Evolutionary conservation across 2,113 vertebrate species (phyloP).

Genomic region (Setophaga kirtlandii): DNA sequence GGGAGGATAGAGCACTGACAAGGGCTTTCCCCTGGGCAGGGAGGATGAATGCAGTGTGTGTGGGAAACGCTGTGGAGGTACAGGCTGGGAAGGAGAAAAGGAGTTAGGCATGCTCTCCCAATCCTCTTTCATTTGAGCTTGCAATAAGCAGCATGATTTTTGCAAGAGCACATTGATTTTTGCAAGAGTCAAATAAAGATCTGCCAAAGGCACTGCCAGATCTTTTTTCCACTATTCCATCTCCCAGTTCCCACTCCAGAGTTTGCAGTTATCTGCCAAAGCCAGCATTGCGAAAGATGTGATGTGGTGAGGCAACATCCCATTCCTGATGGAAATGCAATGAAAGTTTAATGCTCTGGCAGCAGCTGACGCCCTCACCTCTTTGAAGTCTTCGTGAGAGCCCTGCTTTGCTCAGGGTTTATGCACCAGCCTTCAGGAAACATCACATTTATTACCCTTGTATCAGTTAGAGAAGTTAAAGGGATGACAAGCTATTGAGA

Average conservation of each 20-base stretch:
- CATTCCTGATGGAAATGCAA: background rate
- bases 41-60: background rate
- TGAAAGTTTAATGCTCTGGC: slow-evolving; percentile 38
- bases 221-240: background rate
- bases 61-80: background rate
- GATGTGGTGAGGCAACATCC: background rate
- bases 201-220: background rate
- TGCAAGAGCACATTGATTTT: background rate
- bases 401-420: background rate
- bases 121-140: background rate
- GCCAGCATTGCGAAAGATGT: background rate
- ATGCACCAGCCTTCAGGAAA: background rate
- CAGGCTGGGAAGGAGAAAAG: background rate
- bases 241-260: background rate
- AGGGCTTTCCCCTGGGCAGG: background rate
- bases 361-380: background rate
- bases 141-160: background rate
- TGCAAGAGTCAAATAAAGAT: background rate
- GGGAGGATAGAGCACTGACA: background rate
- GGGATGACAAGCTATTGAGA: background rate
- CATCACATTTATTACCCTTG: background rate
- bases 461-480: background rate
- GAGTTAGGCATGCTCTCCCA: background rate
- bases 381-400: background rate
- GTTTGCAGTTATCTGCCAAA: background rate